These are phyloP conservation scores for Laothoe populi DNA, from an alignment of 2,888 invertebrate species.

Conservation along the genomic window DNA sequence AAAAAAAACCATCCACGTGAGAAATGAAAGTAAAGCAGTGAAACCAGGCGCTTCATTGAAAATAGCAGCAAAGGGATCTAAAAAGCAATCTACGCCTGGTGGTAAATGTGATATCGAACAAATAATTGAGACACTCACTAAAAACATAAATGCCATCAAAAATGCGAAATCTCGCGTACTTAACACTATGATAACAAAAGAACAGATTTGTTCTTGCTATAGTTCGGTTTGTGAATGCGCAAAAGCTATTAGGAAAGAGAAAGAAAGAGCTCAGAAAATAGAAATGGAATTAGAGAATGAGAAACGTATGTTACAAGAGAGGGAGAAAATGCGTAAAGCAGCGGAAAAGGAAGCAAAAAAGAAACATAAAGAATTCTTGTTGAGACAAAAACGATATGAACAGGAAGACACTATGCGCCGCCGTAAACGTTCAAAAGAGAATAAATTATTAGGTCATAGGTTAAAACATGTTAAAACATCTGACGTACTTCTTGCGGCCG, in stretches of 20 bases:
- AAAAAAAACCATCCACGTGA: background rate
- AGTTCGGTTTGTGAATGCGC: slow-evolving; percentile 33
- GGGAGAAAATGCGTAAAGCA: slow-evolving; percentile 30
- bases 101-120: slow-evolving; percentile 9
- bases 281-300: slow-evolving; percentile 14
- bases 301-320: slow-evolving; percentile 19
- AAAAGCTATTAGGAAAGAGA: slow-evolving; percentile 27
- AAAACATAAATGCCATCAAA: slow-evolving; percentile 17
- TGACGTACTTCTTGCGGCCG: slow-evolving; percentile 39
- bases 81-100: background rate
- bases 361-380: slow-evolving; percentile 16
- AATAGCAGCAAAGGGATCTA: slow-evolving; percentile 15
- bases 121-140: slow-evolving; percentile 4
- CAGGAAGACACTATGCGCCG: slow-evolving; percentile 35
- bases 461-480: slow-evolving; percentile 34
- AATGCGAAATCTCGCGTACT: slow-evolving; percentile 3
- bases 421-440: slow-evolving; percentile 34
- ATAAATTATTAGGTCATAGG: slow-evolving; percentile 36
- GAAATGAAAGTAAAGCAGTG: slow-evolving; percentile 3
- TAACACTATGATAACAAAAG: slow-evolving; percentile 9
- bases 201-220: slow-evolving; percentile 36
- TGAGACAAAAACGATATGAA: slow-evolving; percentile 31
- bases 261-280: slow-evolving; percentile 11
- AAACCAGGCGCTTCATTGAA: slow-evolving; percentile 11
- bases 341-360: slow-evolving; percentile 25